A percentile compares a stretch with the other conserved stretches of the same genome.
phyloP scores from a whole-genome alignment of 2,113 vertebrate species.

The Macrotis lagotis region DNA sequence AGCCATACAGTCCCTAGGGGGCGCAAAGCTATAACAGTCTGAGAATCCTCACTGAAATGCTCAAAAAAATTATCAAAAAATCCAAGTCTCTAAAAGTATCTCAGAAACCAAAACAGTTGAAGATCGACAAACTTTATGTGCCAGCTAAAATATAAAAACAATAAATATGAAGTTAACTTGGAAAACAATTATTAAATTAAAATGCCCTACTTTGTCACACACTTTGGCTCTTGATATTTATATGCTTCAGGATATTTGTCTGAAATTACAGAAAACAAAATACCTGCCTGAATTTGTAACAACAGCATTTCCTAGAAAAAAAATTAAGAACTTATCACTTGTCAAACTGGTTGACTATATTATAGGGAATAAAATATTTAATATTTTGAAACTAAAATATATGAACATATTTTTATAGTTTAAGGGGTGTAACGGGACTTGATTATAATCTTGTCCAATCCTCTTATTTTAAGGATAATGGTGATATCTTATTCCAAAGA shows the following conservation, averaged over 20 bases:
- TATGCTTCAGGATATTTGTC: neutral
- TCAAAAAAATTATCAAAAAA: neutral
- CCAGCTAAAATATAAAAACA: neutral
- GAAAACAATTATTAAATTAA: neutral
- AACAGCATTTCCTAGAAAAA: neutral
- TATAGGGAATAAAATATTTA: neutral
- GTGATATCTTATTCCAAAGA: no score
- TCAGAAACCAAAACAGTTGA: neutral
- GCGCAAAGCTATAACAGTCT: neutral
- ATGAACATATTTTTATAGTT: neutral
- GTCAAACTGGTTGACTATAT: neutral
- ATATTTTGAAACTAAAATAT: neutral
- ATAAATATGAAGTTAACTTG: neutral
- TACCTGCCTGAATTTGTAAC: neutral
- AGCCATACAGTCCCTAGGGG: neutral
- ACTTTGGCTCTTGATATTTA: neutral
- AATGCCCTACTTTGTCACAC: neutral
- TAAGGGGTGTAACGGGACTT: neutral
- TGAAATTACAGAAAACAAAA: neutral
- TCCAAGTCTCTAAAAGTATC: neutral
- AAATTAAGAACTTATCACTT: neutral
- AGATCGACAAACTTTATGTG: neutral
- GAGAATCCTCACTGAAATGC: neutral
- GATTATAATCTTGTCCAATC: neutral
- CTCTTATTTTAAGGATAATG: no score